Conservation (phyloP, 2,888 invertebrate species). For the Exephanes ischioxanthus region DNA sequence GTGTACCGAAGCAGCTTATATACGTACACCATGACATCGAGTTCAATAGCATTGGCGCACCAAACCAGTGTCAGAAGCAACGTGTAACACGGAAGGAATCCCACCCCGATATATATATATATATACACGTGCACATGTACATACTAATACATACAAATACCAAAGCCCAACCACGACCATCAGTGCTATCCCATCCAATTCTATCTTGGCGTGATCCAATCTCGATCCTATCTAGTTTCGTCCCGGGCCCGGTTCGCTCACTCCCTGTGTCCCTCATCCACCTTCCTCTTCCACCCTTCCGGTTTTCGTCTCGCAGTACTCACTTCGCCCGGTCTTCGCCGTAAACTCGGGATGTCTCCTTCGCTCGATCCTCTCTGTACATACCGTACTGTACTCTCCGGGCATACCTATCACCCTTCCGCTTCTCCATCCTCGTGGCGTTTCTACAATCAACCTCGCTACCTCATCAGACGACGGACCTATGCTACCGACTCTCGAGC, state of each 20-base stretch:
- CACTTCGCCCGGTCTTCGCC: constrained; percentile 24
- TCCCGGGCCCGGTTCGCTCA: constrained; percentile 52
- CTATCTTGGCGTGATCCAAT: constrained; percentile 78
- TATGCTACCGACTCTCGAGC: not conserved
- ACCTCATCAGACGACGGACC: constrained; percentile 23
- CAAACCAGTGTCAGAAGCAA: constrained; percentile 4
- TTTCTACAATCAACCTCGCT: constrained; percentile 51
- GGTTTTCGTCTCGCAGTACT: constrained; percentile 22
- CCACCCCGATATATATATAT: constrained; percentile 41
- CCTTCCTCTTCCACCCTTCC: constrained; percentile 21
- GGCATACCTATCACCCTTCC: constrained; percentile 1
- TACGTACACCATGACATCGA: constrained; percentile 35
- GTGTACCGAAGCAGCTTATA: constrained; percentile 68
- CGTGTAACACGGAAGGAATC: constrained; percentile 13
- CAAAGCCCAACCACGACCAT: constrained; percentile 55
- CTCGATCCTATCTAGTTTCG: constrained; percentile 73
- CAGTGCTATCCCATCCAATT: constrained; percentile 75
- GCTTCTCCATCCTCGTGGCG: constrained; percentile 14
- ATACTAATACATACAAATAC: constrained; percentile 10
- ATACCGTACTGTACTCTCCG: constrained; percentile 11
- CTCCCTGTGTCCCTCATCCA: constrained; percentile 60
- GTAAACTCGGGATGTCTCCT: constrained; percentile 37
- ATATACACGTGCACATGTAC: constrained; percentile 30
- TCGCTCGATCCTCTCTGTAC: constrained; percentile 34
- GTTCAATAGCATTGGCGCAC: constrained; percentile 66